Evolutionary conservation across 2,113 vertebrate genomes (phyloP).

Genomic region (Hipposideros armiger): DNA sequence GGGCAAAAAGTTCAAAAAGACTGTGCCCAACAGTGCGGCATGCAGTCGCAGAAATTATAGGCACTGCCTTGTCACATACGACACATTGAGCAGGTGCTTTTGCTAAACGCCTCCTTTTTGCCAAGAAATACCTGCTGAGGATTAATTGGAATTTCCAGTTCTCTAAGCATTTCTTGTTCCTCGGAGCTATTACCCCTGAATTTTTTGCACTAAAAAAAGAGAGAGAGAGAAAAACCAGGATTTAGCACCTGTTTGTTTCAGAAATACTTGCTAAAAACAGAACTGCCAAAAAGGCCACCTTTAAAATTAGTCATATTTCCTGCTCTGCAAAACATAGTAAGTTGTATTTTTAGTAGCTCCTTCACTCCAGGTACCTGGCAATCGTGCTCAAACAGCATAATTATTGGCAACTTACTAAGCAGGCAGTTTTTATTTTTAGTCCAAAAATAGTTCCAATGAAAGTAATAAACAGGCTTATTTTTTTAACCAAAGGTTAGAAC

Average conservation of each 20-base stretch:
- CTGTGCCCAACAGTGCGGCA: rapidly evolving
- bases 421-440: conserved; percentile 51
- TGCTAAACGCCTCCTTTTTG: conserved; percentile 47
- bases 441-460: conserved; percentile 76
- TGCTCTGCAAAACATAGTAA: conserved; percentile 77
- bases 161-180: conserved; percentile 71
- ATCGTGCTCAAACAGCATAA: conserved; percentile 57
- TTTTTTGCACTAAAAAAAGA: conserved; percentile 69
- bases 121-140: not conserved
- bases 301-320: conserved; percentile 83
- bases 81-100: conserved; percentile 13
- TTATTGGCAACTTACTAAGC: conserved; percentile 77
- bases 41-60: conserved; percentile 43
- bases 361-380: conserved; percentile 79
- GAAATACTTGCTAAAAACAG: conserved; percentile 79
- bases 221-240: conserved; percentile 65
- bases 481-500: not conserved
- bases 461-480: conserved; percentile 68
- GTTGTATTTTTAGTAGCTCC: conserved; percentile 85
- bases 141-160: conserved; percentile 68
- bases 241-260: conserved; percentile 75
- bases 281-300: conserved; percentile 83
- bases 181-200: conserved; percentile 42
- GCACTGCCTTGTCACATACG: not conserved
- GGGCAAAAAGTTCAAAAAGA: conserved; percentile 61